Evolutionary conservation across 2,113 vertebrate genomes (phyloP).

Genomic region (Scophthalmus maximus): DNA sequence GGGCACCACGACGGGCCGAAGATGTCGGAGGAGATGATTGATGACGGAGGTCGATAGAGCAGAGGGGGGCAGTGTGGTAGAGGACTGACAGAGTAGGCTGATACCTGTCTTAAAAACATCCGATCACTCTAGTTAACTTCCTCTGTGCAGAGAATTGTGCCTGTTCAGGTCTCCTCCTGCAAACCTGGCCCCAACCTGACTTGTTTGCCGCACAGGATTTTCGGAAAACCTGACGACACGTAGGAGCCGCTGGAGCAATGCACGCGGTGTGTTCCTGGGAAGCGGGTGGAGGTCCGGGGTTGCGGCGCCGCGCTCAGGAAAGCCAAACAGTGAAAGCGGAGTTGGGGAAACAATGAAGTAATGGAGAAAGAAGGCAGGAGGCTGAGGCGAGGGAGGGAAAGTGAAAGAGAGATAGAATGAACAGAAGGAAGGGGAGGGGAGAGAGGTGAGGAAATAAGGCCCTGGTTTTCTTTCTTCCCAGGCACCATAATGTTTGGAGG

Average conservation of each 20-base stretch:
- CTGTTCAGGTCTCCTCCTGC: constrained; percentile 25
- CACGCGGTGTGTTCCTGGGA: constrained; percentile 52
- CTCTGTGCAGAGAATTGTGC: background rate
- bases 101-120: background rate
- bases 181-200: constrained; percentile 20
- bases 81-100: background rate
- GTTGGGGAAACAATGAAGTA: constrained; percentile 76
- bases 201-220: constrained; percentile 67
- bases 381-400: constrained; percentile 26
- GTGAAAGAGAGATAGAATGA: constrained; percentile 30
- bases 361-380: constrained; percentile 45
- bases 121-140: background rate
- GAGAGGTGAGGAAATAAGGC: constrained; percentile 16
- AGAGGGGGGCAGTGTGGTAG: background rate
- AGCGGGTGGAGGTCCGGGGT: constrained; percentile 50
- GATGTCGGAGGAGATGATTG: no score
- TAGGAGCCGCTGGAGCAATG: constrained; percentile 33
- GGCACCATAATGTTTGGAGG: constrained; percentile 35
- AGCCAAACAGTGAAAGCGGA: constrained; percentile 55
- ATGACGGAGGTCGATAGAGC: background rate
- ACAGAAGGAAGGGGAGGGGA: constrained; percentile 47
- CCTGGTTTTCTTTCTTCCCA: constrained; percentile 48
- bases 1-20: no score
- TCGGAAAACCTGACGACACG: constrained; percentile 75
- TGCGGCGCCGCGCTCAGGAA: constrained; percentile 59